These are phyloP conservation scores for Ceyx melanurus DNA, from an alignment of 2,113 vertebrate genomes.

Conservation along the genomic window DNA sequence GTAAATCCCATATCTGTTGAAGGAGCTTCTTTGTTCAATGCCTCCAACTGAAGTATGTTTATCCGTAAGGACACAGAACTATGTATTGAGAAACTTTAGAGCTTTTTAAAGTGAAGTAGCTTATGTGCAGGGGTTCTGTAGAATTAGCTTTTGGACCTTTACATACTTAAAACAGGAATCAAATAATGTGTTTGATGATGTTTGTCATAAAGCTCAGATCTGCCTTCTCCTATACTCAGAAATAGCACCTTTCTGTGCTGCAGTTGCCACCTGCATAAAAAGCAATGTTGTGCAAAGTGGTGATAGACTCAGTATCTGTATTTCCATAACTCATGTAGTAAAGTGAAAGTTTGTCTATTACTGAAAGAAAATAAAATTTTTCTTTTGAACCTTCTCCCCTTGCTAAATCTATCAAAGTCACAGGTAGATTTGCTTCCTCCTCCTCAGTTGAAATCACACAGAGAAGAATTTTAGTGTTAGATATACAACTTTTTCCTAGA, in stretches of 20 bases:
- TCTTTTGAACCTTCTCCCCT: not conserved
- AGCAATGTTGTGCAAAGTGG: not conserved
- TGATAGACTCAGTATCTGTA: not conserved
- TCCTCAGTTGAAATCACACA: not conserved
- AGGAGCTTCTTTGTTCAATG: not conserved
- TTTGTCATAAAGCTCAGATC: not conserved
- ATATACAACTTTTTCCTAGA: slow-evolving; percentile 20
- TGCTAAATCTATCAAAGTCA: not conserved
- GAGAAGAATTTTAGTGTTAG: not conserved
- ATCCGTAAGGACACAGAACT: not conserved
- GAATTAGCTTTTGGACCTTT: not conserved
- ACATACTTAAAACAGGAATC: not conserved
- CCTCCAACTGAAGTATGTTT: not conserved
- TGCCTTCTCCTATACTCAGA: not conserved
- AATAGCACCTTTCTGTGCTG: not conserved
- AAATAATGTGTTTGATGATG: not conserved
- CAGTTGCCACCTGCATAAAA: not conserved
- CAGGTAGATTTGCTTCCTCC: not conserved
- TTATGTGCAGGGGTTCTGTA: not conserved
- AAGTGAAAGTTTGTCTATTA: not conserved
- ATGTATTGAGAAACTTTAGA: not conserved
- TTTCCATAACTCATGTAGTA: not conserved
- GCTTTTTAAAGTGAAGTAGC: not conserved
- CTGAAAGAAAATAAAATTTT: not conserved
- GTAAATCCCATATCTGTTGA: not conserved